These are phyloP conservation scores for Leptodactylus fuscus DNA, from an alignment of 2,113 vertebrate species.

Conservation along the genomic window DNA sequence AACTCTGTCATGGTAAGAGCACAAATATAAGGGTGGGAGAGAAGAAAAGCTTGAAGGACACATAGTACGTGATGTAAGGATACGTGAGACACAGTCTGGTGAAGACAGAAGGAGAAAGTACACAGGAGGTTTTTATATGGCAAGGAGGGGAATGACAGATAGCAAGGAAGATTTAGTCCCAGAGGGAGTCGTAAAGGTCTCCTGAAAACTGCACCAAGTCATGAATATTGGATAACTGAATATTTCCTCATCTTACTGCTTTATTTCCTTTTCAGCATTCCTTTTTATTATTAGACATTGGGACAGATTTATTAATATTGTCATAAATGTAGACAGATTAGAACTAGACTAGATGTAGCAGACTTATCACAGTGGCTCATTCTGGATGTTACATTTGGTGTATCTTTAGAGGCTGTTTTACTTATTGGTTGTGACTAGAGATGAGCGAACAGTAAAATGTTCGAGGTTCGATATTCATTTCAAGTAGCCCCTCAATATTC, in stretches of 20 bases:
- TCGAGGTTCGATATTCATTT: too few relatives aligned
- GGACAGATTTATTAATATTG: not conserved
- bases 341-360: too few relatives aligned
- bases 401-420: too few relatives aligned
- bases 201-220: not conserved
- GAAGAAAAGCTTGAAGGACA: not conserved
- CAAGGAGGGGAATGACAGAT: not conserved
- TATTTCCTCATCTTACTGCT: not conserved
- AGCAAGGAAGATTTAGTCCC: not conserved
- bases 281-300: not conserved
- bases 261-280: not conserved
- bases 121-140: not conserved
- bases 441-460: too few relatives aligned
- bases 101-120: not conserved
- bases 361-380: too few relatives aligned
- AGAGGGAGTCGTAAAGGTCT: conserved; percentile 27
- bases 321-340: too few relatives aligned
- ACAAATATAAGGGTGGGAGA: too few relatives aligned
- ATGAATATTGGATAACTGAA: not conserved
- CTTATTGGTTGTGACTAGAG: too few relatives aligned
- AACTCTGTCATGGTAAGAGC: too few relatives aligned
- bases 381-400: too few relatives aligned
- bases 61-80: not conserved
- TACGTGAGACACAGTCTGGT: not conserved
- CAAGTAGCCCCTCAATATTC: too few relatives aligned